phyloP scores from a whole-genome alignment of 2,113 vertebrate genomes.

The Salvelinus fontinalis region DNA sequence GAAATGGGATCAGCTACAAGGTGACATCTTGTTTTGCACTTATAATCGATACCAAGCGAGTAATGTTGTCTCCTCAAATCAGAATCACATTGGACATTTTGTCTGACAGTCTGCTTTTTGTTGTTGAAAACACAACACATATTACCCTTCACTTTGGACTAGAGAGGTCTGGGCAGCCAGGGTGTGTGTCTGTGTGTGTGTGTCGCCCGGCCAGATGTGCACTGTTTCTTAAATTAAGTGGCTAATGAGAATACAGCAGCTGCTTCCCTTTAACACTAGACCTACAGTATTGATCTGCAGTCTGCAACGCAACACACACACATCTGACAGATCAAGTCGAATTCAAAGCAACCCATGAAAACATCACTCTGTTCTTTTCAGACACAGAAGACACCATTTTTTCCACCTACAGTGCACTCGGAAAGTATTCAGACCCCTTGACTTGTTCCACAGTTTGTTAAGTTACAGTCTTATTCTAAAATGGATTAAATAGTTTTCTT shows the following conservation, averaged over 20 bases:
- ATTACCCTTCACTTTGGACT: slow-evolving; percentile 34
- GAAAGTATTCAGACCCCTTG: no score
- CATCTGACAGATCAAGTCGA: neutral
- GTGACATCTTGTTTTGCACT: slow-evolving; percentile 44
- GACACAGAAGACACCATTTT: neutral
- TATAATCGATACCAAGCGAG: slow-evolving; percentile 28
- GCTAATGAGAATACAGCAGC: slow-evolving; percentile 18
- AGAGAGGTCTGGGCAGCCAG: neutral
- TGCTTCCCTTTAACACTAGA: slow-evolving; percentile 20
- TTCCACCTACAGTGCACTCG: no score
- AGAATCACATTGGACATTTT: slow-evolving; percentile 24
- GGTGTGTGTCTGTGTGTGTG: no score
- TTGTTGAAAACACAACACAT: slow-evolving; percentile 17
- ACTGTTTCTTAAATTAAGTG: neutral
- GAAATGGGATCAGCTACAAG: slow-evolving; percentile 14
- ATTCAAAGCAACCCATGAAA: neutral
- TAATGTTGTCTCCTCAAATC: slow-evolving; percentile 26
- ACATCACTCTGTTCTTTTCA: no score
- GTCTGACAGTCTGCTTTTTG: slow-evolving; percentile 18
- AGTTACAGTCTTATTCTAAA: no score
- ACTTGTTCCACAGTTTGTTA: no score
- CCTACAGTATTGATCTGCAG: slow-evolving; percentile 13
- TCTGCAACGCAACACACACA: neutral
- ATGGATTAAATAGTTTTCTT: no score
- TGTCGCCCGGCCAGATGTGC: slow-evolving; percentile 24